Percentiles rank a stretch among this genome's conserved stretches.
These are phyloP conservation scores for Melanerpes aurifrons DNA, from an alignment of 2,113 vertebrate species.

Conservation along the genomic window DNA sequence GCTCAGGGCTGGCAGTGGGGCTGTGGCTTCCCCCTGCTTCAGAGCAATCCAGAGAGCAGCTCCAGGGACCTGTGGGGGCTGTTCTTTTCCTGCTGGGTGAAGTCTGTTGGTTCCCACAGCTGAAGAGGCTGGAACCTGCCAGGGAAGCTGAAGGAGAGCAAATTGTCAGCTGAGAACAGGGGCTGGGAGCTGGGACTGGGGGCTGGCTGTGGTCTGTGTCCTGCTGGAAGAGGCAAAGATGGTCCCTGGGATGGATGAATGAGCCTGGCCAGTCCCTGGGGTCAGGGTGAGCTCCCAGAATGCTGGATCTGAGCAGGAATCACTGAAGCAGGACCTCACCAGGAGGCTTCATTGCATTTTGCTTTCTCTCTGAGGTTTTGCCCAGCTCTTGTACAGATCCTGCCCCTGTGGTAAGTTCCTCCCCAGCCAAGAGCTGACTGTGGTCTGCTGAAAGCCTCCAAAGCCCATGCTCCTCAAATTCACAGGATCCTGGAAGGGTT, in stretches of 20 bases:
- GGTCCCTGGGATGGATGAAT: fast-evolving
- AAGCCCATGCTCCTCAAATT: not conserved
- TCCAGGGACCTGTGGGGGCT: not conserved
- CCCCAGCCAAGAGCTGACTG: not conserved
- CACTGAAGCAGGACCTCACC: not conserved
- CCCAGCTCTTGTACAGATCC: not conserved
- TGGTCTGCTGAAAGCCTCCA: not conserved
- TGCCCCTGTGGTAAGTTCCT: not conserved
- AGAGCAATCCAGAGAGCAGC: not conserved
- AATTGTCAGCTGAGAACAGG: not conserved
- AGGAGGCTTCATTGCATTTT: not conserved
- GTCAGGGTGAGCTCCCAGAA: not conserved
- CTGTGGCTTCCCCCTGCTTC: not conserved
- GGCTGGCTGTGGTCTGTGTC: not conserved
- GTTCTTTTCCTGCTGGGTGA: not conserved
- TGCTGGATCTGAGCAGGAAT: not conserved
- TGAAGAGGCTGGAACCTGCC: not conserved
- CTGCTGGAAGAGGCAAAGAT: not conserved
- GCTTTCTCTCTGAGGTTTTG: not conserved
- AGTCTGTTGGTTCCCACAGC: not conserved
- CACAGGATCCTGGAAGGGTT: no score
- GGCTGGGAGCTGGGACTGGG: not conserved
- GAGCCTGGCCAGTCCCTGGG: not conserved
- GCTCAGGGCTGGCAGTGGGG: not conserved
- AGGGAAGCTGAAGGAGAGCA: not conserved